Evolutionary conservation across 2,888 invertebrate genomes (phyloP), one percentile per base, ranked within the genome.

Genomic region (Polyommatus iphigenia): DNA sequence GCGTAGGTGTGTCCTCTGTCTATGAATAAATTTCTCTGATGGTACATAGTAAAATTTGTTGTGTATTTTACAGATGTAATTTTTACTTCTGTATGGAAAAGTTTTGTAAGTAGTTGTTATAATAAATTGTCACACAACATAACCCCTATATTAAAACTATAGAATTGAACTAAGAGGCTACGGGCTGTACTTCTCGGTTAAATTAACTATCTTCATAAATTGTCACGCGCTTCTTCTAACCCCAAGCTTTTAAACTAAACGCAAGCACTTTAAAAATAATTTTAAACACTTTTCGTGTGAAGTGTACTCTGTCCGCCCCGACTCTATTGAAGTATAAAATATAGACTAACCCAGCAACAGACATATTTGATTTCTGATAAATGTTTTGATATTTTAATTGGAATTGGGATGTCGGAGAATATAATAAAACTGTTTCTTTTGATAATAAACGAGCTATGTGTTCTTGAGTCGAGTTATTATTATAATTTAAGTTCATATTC

Each of bases 241-340:
- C 67, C 67, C 67, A 67, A 32, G 67, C 67, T 29, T 67, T 67
- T 29, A 29, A 24, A 29, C 67, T 67, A 67, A 67, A 67, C 67
- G 29, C 67, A 18, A 67, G 29, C 67, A 32, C 67, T 67, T 67
- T 67, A 13, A 67, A 29, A 67, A 67, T 67, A 67, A 67, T 67
- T 67, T 67, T 67, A 54, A 75, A 24, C 75, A 75, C 50, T 75
- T 75, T 20, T 50, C 50, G 46, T 46, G 29, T 24, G 29, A 54
- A 50, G 46, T 75, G 29, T 75, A 54, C 75, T 50, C 24, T 15
- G 54, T 18, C 75, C 75, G 41, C 41, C 73, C 29, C 50, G 46
- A 24, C 18, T 50, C 29, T 75, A 75, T 75, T 75, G 75, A 75
- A 75, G 50, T 54, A 75, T 75, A 75, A 75, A 75, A 75, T 75